A percentile compares a stretch with the other conserved stretches of the same genome.
Conservation (phyloP, 2,797 vertebrate species). For the Enteromius mattozi region DNA sequence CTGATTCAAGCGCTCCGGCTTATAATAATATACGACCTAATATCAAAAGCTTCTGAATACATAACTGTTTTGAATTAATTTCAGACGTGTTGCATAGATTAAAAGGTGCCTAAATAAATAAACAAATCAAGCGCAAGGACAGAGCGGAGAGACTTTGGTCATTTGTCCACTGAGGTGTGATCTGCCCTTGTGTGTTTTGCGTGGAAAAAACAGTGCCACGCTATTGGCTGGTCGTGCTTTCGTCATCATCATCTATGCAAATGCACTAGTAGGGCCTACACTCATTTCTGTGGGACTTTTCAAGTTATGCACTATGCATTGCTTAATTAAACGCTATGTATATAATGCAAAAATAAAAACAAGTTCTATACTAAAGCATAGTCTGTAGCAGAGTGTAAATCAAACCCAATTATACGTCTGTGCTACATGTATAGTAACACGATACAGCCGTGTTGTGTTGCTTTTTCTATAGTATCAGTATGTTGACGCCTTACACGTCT, state of each 20-base stretch:
- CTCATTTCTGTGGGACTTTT: background rate
- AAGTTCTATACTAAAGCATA: background rate
- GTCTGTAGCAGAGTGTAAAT: background rate
- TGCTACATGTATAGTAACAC: constrained; percentile 40
- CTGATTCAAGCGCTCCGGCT: too few species aligned
- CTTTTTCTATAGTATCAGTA: constrained; percentile 43
- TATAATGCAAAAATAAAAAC: background rate
- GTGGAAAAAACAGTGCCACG: background rate
- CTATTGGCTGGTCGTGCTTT: constrained; percentile 46
- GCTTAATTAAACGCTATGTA: background rate
- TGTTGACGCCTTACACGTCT: constrained; percentile 16
- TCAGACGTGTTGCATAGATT: background rate
- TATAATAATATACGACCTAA: background rate
- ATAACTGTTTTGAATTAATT: background rate
- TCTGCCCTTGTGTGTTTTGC: constrained; percentile 52
- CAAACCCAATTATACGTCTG: background rate
- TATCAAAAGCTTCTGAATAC: background rate
- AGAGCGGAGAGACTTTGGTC: constrained; percentile 33
- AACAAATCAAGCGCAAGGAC: background rate
- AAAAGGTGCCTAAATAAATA: background rate
- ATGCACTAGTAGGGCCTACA: background rate
- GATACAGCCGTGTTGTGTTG: constrained; percentile 33
- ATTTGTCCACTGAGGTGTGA: constrained; percentile 16
- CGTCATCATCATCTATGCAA: constrained; percentile 29
- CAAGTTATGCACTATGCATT: background rate